Evolutionary conservation across 2,888 invertebrate species (phyloP), one percentile per base, ranked within the genome.

Genomic region (Apamea sordens): DNA sequence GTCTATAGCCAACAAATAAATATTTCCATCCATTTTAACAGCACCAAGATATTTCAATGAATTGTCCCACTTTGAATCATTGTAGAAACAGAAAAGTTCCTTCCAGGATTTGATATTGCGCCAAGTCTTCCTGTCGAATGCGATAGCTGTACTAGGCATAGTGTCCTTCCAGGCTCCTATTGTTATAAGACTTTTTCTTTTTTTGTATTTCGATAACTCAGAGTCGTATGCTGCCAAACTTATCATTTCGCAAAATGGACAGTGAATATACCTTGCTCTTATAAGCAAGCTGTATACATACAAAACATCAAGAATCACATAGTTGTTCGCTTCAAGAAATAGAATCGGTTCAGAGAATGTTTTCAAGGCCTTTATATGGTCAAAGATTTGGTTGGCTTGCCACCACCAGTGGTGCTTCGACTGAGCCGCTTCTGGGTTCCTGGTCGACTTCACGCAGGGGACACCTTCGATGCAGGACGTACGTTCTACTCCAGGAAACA

Each of bases 361-460:
- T 63, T 88, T 32, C 24, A 84, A 83, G 0, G 82, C 79, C 7
- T 80, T 72, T n/a, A 94, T 36, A 71, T 90, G 80, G 41, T 93
- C 91, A 77, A 94, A 94, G 0, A 94, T 90, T 50, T 90, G 89
- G 47, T 91, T 92, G 15, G 87, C 80, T 82, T 92, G 93, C 95
- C 93, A 94, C 95, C 93, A 95, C 94, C 92, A 94, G 71, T 92
- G 92, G 41, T 92, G 91, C 76, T 94, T 94, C 15, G 83, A 80
- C 72, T 94, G 94, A 8, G 90, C 90, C 5, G 90, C 83, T 0
- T 44, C 68, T 8, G 87, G 80, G 59, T 90, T 81, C 77, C 93
- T 89, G 74, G 77, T 36, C 7, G 82, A 64, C 24, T 82, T 81
- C 18, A 76, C 68, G 77, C 93, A 94, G 28, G 88, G 50, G 59